Evolutionary conservation across 2,888 invertebrate genomes (phyloP).

Genomic region (Charanyca ferruginea): DNA sequence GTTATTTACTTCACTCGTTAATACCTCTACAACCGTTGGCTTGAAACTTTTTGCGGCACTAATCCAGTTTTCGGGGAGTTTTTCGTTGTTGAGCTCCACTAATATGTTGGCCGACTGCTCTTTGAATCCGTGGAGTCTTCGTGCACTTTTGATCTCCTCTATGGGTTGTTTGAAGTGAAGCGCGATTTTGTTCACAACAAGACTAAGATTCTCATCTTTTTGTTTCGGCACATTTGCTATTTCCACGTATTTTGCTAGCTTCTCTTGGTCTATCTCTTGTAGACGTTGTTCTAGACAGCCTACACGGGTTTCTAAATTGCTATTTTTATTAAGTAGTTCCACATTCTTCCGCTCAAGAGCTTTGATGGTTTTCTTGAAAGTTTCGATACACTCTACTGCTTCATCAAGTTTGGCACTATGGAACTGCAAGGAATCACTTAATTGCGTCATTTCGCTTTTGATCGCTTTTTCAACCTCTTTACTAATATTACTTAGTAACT

Average conservation of each 20-base stretch:
- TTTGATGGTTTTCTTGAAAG: conserved; percentile 1
- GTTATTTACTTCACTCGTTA: not conserved
- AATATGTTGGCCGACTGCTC: too few relatives aligned
- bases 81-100: too few relatives aligned
- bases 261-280: conserved; percentile 5
- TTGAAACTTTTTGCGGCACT: conserved; percentile 13
- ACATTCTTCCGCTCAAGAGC: not conserved
- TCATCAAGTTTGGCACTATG: conserved; percentile 6
- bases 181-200: too few relatives aligned
- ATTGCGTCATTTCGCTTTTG: not conserved
- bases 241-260: not conserved
- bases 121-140: too few relatives aligned
- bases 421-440: not conserved
- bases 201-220: too few relatives aligned
- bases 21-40: not conserved
- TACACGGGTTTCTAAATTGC: not conserved
- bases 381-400: conserved; percentile 6
- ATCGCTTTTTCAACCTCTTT: not conserved
- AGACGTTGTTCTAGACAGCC: not conserved
- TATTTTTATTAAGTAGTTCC: not conserved
- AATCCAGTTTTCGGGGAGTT: too few relatives aligned
- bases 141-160: too few relatives aligned
- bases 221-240: not conserved
- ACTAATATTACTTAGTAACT: not conserved
- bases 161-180: too few relatives aligned